A percentile compares a stretch with the other conserved stretches of the same genome.
Conservation (phyloP, 2,888 invertebrate species). For the Polyommatus icarus region DNA sequence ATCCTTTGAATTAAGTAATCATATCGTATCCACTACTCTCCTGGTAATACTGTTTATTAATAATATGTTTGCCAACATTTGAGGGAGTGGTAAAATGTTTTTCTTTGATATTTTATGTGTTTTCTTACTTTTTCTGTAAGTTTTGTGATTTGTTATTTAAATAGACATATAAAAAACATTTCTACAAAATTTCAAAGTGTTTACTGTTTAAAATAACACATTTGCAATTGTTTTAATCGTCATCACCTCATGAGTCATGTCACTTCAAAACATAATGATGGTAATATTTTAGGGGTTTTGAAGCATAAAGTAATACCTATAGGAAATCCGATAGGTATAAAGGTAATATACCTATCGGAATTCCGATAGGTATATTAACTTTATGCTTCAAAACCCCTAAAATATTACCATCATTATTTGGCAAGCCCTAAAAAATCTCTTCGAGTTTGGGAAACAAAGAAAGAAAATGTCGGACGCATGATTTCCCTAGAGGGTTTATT, state of each 20-base stretch:
- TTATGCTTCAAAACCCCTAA: not conserved
- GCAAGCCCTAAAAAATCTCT: not conserved
- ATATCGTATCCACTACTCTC: slow-evolving; percentile 24
- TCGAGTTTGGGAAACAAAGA: not conserved
- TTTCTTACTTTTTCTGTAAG: not conserved
- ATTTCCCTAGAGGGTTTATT: not conserved
- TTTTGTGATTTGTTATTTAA: not conserved
- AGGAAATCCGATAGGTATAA: too few relatives aligned
- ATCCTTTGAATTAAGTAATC: slow-evolving; percentile 26
- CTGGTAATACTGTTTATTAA: not conserved
- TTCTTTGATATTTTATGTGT: not conserved
- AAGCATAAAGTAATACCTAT: too few relatives aligned
- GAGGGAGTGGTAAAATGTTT: not conserved
- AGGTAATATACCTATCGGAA: too few relatives aligned
- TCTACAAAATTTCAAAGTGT: not conserved
- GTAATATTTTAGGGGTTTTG: too few relatives aligned
- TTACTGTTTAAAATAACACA: not conserved
- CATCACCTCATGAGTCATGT: not conserved
- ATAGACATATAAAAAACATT: not conserved
- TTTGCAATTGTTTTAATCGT: not conserved
- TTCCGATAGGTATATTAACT: too few relatives aligned
- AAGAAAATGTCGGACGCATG: not conserved
- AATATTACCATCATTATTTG: not conserved
- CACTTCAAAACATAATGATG: not conserved
- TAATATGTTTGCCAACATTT: not conserved